These are phyloP conservation scores for Synergus itoensis DNA, from an alignment of 2,888 invertebrate genomes.

Conservation along the genomic window DNA sequence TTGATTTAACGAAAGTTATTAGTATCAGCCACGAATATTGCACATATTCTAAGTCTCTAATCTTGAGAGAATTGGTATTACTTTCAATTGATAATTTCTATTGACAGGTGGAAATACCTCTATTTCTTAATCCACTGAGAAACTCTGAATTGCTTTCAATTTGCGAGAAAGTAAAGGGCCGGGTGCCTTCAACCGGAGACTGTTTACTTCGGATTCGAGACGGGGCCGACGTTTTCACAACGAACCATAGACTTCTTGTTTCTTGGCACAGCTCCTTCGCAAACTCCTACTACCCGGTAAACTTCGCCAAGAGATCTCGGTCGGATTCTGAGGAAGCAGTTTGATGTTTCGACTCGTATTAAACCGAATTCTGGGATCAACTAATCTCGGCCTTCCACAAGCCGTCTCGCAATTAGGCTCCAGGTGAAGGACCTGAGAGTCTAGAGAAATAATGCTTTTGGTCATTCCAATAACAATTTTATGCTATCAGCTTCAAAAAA, in stretches of 20 bases:
- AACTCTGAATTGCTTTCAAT: conserved; percentile 14
- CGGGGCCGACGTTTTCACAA: conserved; percentile 72
- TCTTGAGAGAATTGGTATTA: background rate
- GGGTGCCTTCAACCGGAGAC: conserved; percentile 52
- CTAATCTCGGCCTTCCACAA: conserved; percentile 13
- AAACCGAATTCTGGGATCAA: conserved; percentile 38
- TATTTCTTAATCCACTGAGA: background rate
- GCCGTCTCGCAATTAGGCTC: conserved; percentile 16
- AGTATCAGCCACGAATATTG: background rate
- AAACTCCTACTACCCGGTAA: conserved; percentile 57
- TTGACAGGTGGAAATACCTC: background rate
- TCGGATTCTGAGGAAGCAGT: conserved; percentile 58
- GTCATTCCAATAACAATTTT: background rate
- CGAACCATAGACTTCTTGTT: conserved; percentile 70
- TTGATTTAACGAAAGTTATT: background rate
- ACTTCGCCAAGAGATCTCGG: conserved; percentile 54
- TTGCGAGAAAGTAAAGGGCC: conserved; percentile 36
- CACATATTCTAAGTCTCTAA: background rate
- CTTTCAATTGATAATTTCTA: background rate
- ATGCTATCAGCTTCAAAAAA: background rate
- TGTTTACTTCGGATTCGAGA: conserved; percentile 56
- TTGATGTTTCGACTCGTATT: conserved; percentile 46
- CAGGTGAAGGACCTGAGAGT: conserved; percentile 6
- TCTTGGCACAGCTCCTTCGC: conserved; percentile 65
- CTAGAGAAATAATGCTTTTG: background rate